phyloP scores from a whole-genome alignment of 2,797 vertebrate species.

The Tokudaia tokunoshimensis region DNA sequence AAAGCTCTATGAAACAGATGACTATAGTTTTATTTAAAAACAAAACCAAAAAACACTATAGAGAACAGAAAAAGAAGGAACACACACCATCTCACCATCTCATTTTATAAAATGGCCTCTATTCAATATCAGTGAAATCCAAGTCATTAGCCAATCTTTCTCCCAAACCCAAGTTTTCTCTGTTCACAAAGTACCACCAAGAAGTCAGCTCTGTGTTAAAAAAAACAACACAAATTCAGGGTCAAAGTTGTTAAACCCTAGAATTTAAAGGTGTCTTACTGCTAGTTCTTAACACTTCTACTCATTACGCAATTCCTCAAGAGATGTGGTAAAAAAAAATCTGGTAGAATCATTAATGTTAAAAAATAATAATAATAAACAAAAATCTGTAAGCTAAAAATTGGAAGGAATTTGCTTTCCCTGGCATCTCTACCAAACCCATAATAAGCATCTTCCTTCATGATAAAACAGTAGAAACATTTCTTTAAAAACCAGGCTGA shows the following conservation, averaged over 20 bases:
- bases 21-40: constrained; percentile 39
- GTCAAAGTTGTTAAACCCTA: background rate
- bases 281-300: background rate
- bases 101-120: background rate
- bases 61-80: constrained; percentile 12
- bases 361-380: background rate
- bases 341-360: background rate
- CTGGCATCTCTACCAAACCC: constrained; percentile 7
- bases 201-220: background rate
- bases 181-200: background rate
- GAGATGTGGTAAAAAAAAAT: background rate
- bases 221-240: background rate
- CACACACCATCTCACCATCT: background rate
- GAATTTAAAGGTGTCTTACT: background rate
- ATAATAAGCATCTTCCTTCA: background rate
- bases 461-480: background rate
- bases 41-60: background rate
- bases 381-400: background rate
- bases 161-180: background rate
- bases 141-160: background rate
- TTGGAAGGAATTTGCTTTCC: constrained; percentile 18
- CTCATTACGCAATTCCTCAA: background rate
- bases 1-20: constrained; percentile 53
- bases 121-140: background rate
- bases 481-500: constrained; percentile 35